These are phyloP conservation scores for Dipodomys ordii DNA, from an alignment of 2,113 vertebrate species.

Conservation along the genomic window DNA sequence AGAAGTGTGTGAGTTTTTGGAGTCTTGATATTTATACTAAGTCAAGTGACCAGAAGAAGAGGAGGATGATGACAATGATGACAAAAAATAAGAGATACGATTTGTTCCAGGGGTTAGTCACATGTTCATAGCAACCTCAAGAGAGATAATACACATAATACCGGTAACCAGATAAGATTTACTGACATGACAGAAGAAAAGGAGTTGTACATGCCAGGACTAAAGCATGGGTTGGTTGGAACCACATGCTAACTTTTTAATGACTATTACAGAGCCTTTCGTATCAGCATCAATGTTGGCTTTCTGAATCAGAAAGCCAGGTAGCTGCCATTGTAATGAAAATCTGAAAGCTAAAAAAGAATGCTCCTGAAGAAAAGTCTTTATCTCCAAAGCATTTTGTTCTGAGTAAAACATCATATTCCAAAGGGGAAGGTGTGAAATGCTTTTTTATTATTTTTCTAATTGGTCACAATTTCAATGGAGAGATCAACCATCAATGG, in stretches of 20 bases:
- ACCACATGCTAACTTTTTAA: not conserved
- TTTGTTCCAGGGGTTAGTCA: not conserved
- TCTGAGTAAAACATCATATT: constrained; percentile 6
- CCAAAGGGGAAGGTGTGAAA: not conserved
- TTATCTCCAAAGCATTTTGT: not conserved
- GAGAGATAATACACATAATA: not conserved
- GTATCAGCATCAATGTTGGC: not conserved
- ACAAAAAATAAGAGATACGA: not conserved
- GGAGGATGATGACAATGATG: not conserved
- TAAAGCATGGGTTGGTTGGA: not conserved
- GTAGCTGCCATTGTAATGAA: not conserved
- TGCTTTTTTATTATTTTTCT: not conserved
- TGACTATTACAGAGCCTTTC: not conserved
- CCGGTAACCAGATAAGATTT: not conserved
- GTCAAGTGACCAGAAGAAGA: not conserved
- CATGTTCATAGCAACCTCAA: not conserved
- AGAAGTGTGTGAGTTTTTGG: not conserved
- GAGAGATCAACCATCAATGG: not conserved
- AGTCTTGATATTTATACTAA: not conserved
- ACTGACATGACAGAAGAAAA: not conserved
- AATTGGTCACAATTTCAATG: not conserved
- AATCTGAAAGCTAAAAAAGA: not conserved
- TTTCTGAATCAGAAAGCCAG: not conserved
- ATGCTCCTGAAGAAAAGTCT: not conserved
- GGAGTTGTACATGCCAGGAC: not conserved